Evolutionary conservation across 2,888 invertebrate species (phyloP).

Genomic region (Zygogramma bicolorata): DNA sequence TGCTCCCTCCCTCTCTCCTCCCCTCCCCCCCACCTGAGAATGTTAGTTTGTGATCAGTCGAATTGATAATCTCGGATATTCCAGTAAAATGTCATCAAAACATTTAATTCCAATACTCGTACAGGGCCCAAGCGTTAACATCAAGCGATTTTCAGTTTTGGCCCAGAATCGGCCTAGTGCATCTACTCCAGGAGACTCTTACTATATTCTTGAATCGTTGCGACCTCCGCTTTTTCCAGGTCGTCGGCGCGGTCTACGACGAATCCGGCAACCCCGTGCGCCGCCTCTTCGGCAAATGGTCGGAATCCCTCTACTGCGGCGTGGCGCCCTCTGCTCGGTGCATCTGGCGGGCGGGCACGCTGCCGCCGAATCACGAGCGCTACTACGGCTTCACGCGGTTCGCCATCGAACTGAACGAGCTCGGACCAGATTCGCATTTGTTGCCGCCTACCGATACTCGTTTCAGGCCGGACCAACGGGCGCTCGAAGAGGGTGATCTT

Average conservation of each 20-base stretch:
- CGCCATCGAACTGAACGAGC: constrained; percentile 86
- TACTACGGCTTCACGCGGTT: constrained; percentile 89
- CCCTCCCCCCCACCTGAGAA: too few species aligned
- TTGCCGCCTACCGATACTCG: constrained; percentile 84
- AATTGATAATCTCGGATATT: too few species aligned
- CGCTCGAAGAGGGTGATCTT: constrained; percentile 83
- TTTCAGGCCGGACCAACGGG: constrained; percentile 80
- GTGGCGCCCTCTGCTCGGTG: constrained; percentile 79
- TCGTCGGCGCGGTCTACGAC: constrained; percentile 73
- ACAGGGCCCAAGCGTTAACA: too few species aligned
- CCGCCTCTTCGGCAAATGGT: constrained; percentile 84
- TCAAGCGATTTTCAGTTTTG: too few species aligned
- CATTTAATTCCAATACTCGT: too few species aligned
- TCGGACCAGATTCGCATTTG: constrained; percentile 73
- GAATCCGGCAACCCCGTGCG: constrained; percentile 72
- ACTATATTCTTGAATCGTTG: too few species aligned
- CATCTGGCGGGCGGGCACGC: constrained; percentile 84
- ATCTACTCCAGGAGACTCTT: too few species aligned
- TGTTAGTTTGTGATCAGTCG: too few species aligned
- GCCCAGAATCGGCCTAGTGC: too few species aligned
- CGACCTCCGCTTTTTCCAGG: constrained; percentile 47
- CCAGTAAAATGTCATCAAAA: too few species aligned
- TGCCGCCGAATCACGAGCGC: constrained; percentile 83
- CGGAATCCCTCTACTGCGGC: constrained; percentile 82
- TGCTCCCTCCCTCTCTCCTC: too few species aligned